Evolutionary conservation across 2,888 invertebrate species (phyloP).

Genomic region (Tetramorium bicarinatum): DNA sequence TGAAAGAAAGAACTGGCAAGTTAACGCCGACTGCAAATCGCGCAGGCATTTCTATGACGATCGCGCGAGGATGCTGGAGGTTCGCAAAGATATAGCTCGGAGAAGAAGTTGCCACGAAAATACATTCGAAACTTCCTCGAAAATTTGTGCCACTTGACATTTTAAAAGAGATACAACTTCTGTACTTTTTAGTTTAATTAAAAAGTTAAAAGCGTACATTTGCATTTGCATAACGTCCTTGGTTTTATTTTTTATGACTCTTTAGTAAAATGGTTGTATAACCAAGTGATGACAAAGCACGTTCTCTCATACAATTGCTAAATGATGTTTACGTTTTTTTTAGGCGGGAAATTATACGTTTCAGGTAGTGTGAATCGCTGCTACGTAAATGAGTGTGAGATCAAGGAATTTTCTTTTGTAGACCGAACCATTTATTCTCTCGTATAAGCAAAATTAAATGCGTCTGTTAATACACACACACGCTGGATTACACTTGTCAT

Average conservation of each 20-base stretch:
- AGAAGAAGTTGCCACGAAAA: neutral
- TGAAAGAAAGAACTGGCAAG: neutral
- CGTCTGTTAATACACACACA: constrained; percentile 33
- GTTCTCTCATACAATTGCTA: neutral
- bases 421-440: neutral
- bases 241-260: neutral
- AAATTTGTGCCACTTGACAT: neutral
- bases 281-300: neutral
- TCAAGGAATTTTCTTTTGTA: constrained; percentile 11
- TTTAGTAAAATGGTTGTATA: neutral
- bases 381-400: neutral
- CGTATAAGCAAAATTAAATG: constrained; percentile 28
- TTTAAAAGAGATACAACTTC: neutral
- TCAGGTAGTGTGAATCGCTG: neutral
- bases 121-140: neutral
- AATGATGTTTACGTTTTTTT: constrained; percentile 30
- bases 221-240: constrained; percentile 18
- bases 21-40: neutral
- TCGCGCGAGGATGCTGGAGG: neutral
- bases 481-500: constrained; percentile 36
- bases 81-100: neutral
- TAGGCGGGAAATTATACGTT: neutral
- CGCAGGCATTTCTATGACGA: constrained; percentile 7
- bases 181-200: neutral
- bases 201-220: neutral